Evolutionary conservation across 2,888 invertebrate genomes (phyloP), one percentile per base, ranked within the genome.

Genomic region (Keiferia lycopersicella): DNA sequence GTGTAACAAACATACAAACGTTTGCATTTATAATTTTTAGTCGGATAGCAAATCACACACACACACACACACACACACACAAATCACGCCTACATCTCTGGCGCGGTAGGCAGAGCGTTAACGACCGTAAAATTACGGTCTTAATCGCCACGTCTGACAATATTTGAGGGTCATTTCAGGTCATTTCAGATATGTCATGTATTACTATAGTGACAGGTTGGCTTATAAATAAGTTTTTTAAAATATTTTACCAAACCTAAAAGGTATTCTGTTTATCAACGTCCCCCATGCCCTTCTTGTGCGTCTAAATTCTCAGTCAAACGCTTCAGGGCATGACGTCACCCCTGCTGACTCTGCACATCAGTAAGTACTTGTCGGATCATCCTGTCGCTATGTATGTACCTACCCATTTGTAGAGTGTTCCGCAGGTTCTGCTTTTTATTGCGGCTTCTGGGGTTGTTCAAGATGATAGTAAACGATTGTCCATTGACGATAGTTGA

Each of bases 321-420:
- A 69, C 68, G 72, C 66, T 53, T 22, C 30, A 58, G 63, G 45
- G 58, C 58, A 10, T 39, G 58, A 20, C 58, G 18, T 56, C 62
- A 38, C 41, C 30, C 26, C 66, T 68, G 71, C 73, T 74, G 77
- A 69, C 71, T 71, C 67, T 62, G 63, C 66, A 69, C 61, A 73
- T 45, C n/a, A 22, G n/a, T 45, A 45, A 22, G n/a, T 45, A 45
- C 60, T 45, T 48, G 16, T 45, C 26, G 45, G 45, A 60, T 60
- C 60, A 60, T 60, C 26, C n/a, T 16, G 34, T 30, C 10, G n/a
- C 56, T 18, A n/a, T n/a, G n/a, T 51, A 51, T 22, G 18, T 51
- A 50, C 18, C 18, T 20, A 20, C 11, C 18, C 22, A 1, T 20
- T 51, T 22, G 20, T 20, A 18, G 20, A 51, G 22, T 22, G 22